phyloP scores from a whole-genome alignment of 2,888 invertebrate genomes.

The Scelioninae gen. 2 region DNA sequence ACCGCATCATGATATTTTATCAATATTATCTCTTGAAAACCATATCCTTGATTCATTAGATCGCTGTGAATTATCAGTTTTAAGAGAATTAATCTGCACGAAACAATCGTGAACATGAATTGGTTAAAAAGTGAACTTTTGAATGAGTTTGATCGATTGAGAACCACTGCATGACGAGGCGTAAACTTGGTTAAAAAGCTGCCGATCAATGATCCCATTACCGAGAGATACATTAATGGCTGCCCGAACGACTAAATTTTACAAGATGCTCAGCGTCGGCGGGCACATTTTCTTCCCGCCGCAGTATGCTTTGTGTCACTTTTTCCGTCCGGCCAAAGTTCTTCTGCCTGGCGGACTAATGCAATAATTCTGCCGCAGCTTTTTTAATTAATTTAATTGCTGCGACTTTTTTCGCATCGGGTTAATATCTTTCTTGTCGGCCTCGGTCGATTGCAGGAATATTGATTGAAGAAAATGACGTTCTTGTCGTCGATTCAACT shows the following conservation, averaged over 20 bases:
- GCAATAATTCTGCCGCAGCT: conserved; percentile 28
- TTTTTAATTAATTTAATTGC: conserved; percentile 34
- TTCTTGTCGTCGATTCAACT: neutral
- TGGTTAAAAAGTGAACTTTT: no score
- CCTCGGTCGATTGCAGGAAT: conserved; percentile 3
- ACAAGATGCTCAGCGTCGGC: conserved; percentile 12
- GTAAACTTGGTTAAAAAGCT: conserved; percentile 35
- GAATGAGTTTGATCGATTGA: conserved; percentile 17
- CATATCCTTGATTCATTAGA: no score
- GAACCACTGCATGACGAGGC: conserved; percentile 45
- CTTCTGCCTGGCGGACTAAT: conserved; percentile 17
- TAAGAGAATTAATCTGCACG: no score
- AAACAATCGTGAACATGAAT: no score
- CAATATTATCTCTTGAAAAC: no score
- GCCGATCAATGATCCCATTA: conserved; percentile 53
- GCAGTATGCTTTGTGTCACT: conserved; percentile 15
- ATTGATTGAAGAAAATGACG: conserved; percentile 16
- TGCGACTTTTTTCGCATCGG: conserved; percentile 5
- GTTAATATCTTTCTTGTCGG: conserved; percentile 17
- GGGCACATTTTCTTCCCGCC: conserved; percentile 19
- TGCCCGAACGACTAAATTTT: conserved; percentile 41
- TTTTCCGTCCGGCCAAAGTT: conserved; percentile 36
- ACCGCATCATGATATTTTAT: no score
- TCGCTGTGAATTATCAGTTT: no score
- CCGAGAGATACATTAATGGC: conserved; percentile 43